Percentiles rank a stretch among this genome's conserved stretches.
Evolutionary conservation across 2,113 vertebrate species (phyloP).

Genomic region (Cebidichthys violaceus): DNA sequence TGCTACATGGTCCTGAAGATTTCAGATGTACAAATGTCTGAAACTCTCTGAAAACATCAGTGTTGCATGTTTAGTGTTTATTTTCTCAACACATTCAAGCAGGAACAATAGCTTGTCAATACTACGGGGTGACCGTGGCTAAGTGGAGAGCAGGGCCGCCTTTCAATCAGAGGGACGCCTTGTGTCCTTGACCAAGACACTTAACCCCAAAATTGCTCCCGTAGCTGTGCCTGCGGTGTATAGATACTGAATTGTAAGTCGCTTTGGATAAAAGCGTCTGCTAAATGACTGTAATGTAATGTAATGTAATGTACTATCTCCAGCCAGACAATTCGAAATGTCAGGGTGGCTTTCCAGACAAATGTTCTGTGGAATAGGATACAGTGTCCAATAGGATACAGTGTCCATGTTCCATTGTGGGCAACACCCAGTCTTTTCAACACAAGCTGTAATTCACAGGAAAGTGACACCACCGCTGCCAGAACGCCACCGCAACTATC

Average conservation of each 20-base stretch:
- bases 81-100: not conserved
- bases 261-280: too few species aligned
- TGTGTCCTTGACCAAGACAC: too few species aligned
- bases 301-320: too few species aligned
- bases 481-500: slow-evolving; percentile 45
- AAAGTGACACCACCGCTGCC: slow-evolving; percentile 57
- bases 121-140: too few species aligned
- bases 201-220: too few species aligned
- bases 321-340: slow-evolving; percentile 10
- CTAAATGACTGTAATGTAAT: too few species aligned
- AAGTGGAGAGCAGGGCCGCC: too few species aligned
- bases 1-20: not conserved
- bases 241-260: too few species aligned
- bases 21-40: not conserved
- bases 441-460: slow-evolving; percentile 50
- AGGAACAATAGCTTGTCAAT: slow-evolving; percentile 8
- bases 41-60: not conserved
- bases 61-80: not conserved
- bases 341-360: slow-evolving; percentile 44
- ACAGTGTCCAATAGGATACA: slow-evolving; percentile 41
- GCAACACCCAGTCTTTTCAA: slow-evolving; percentile 61
- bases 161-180: too few species aligned
- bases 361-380: slow-evolving; percentile 55
- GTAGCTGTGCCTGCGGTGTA: too few species aligned
- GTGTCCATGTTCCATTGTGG: slow-evolving; percentile 28